These are phyloP conservation scores for Tokudaia tokunoshimensis DNA, from an alignment of 2,797 vertebrate species.

Conservation along the genomic window DNA sequence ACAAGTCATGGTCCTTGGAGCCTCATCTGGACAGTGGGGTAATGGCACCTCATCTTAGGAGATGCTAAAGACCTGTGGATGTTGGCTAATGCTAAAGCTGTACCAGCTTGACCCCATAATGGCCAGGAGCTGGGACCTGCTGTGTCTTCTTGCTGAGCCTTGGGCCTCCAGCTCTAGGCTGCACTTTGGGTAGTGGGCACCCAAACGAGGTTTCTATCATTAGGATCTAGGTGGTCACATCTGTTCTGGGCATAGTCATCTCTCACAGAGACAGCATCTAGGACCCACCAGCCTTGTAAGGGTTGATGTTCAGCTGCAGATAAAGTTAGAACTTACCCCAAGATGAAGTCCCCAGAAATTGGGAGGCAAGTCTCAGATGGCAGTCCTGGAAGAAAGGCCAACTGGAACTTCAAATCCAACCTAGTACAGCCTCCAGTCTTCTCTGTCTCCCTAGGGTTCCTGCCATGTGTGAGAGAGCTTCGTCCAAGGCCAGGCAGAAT, in stretches of 20 bases:
- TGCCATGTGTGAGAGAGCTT: neutral
- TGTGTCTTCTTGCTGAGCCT: neutral
- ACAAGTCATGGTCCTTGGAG: neutral
- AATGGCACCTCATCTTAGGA: neutral
- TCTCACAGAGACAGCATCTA: neutral
- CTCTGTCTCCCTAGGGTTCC: neutral
- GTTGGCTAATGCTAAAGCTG: neutral
- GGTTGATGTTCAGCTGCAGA: neutral
- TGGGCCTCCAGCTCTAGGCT: rapidly evolving
- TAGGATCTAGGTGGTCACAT: neutral
- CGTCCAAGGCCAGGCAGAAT: neutral
- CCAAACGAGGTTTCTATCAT: neutral
- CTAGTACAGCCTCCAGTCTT: neutral
- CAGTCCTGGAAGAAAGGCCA: neutral
- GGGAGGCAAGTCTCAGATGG: neutral
- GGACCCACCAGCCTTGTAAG: neutral
- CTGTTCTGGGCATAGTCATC: neutral
- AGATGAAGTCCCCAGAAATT: slow-evolving; percentile 9
- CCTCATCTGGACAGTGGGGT: neutral
- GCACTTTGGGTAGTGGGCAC: neutral
- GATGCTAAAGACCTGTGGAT: neutral
- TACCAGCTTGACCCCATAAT: rapidly evolving
- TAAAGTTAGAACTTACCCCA: neutral
- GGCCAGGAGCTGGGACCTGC: neutral
- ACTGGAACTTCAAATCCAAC: neutral